Conservation (phyloP, 2,888 invertebrate genomes). For the Protodeltote pygarga region DNA sequence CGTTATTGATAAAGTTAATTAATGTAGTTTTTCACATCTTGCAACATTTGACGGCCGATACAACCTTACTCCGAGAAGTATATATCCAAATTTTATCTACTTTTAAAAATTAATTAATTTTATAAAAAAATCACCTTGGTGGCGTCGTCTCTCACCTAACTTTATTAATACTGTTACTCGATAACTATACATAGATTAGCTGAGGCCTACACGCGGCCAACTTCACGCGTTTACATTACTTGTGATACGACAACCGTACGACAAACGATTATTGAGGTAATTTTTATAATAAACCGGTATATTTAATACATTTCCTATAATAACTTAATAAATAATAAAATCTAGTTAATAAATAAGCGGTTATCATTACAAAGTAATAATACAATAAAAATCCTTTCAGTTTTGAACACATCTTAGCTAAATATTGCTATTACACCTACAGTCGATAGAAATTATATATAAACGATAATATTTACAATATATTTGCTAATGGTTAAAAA, state of each 20-base stretch:
- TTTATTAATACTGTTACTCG: constrained; percentile 74
- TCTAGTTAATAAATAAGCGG: constrained; percentile 78
- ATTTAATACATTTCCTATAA: constrained; percentile 62
- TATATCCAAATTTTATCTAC: constrained; percentile 47
- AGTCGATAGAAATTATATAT: constrained; percentile 72
- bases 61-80: constrained; percentile 43
- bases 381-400: constrained; percentile 71
- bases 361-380: constrained; percentile 72
- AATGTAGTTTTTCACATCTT: constrained; percentile 9
- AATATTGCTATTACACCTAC: constrained; percentile 79
- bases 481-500: constrained; percentile 68
- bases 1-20: constrained; percentile 8
- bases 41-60: constrained; percentile 28
- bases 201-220: constrained; percentile 21
- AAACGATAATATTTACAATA: constrained; percentile 76
- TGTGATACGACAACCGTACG: constrained; percentile 58
- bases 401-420: constrained; percentile 86
- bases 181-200: constrained; percentile 52
- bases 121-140: constrained; percentile 56
- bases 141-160: constrained; percentile 60
- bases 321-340: constrained; percentile 79
- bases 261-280: constrained; percentile 66
- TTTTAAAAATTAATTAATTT: constrained; percentile 51
- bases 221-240: constrained; percentile 29
- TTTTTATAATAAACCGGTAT: constrained; percentile 64